These are phyloP conservation scores for Pinna nobilis DNA, from an alignment of 1,140 invertebrate species.

Conservation along the genomic window DNA sequence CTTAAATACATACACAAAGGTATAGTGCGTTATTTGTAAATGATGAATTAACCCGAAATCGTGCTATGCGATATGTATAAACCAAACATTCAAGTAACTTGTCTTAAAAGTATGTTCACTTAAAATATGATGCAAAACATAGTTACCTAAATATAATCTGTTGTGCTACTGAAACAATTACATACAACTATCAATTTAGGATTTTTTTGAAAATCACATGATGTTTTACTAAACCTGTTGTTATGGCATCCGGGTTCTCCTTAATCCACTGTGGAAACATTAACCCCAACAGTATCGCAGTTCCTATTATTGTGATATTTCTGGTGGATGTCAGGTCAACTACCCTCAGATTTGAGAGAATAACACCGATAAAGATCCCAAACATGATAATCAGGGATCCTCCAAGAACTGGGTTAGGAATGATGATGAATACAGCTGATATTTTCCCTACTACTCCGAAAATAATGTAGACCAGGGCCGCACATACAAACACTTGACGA, in stretches of 20 bases:
- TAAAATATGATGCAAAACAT: no score
- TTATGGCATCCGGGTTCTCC: slow-evolving; percentile 79
- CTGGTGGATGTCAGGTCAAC: slow-evolving; percentile 87
- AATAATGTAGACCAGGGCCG: slow-evolving; percentile 84
- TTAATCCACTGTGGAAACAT: slow-evolving; percentile 83
- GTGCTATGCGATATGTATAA: no score
- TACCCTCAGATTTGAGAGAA: slow-evolving; percentile 84
- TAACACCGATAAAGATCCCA: slow-evolving; percentile 70
- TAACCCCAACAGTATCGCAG: slow-evolving; percentile 89
- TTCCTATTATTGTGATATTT: slow-evolving; percentile 90
- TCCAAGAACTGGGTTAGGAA: slow-evolving; percentile 89
- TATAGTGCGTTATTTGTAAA: no score
- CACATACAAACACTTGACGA: slow-evolving; percentile 78
- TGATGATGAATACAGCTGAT: slow-evolving; percentile 90
- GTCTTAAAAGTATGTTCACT: no score
- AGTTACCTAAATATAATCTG: no score
- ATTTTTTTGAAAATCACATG: not conserved
- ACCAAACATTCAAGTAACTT: no score
- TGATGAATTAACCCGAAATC: no score
- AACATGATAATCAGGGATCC: slow-evolving; percentile 92
- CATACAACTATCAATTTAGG: not conserved
- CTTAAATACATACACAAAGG: no score
- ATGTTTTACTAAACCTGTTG: slow-evolving; percentile 77
- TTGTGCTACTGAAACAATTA: not conserved
- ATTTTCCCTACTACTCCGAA: slow-evolving; percentile 83